These are phyloP conservation scores for Otis tarda DNA, from an alignment of 2,113 vertebrate species.

Conservation along the genomic window DNA sequence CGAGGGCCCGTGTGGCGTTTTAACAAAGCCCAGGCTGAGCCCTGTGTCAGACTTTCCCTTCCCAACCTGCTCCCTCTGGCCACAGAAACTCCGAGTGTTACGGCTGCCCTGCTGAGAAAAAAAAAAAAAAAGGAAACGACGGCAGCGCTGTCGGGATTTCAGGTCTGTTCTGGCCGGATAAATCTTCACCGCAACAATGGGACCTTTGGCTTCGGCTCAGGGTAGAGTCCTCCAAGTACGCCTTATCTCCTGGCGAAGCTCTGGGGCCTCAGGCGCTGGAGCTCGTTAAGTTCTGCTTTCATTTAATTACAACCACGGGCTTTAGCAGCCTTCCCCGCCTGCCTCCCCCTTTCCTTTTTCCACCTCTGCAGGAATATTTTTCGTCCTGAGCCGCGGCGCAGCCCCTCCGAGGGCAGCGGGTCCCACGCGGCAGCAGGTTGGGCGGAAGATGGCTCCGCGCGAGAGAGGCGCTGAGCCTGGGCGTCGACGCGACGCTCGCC, in stretches of 20 bases:
- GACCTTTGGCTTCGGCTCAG: background rate
- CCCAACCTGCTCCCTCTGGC: background rate
- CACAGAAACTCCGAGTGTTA: rapidly evolving
- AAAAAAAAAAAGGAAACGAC: background rate
- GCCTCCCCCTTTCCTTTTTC: background rate
- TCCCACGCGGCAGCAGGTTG: rapidly evolving
- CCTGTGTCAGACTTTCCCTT: conserved; percentile 40
- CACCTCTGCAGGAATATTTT: background rate
- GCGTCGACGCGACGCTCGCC: rapidly evolving
- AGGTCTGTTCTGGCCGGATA: background rate
- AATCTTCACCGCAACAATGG: background rate
- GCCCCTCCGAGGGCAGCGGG: background rate
- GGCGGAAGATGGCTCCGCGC: rapidly evolving
- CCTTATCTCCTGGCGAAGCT: background rate
- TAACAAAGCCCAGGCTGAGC: background rate
- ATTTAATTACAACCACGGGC: background rate
- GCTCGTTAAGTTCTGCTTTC: background rate
- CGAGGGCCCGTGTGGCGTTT: background rate
- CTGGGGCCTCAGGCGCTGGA: background rate
- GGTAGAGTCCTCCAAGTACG: background rate
- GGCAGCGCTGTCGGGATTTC: background rate
- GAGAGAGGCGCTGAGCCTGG: background rate
- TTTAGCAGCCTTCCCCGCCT: background rate
- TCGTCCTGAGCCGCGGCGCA: rapidly evolving
- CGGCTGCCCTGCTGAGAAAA: background rate